These are phyloP conservation scores for Odobenus rosmarus DNA, from an alignment of 2,113 vertebrate species.

Conservation along the genomic window DNA sequence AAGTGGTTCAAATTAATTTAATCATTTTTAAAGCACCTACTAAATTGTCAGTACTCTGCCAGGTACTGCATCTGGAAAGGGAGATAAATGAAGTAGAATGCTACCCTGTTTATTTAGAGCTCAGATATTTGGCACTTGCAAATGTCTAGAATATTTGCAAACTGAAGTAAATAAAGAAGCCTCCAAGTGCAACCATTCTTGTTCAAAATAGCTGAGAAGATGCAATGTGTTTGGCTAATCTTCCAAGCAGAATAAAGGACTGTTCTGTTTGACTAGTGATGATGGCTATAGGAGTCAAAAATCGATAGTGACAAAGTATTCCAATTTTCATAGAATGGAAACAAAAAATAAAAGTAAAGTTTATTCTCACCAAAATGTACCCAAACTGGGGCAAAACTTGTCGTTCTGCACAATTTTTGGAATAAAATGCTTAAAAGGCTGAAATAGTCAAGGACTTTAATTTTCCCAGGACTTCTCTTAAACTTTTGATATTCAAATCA, in stretches of 20 bases:
- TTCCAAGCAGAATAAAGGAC: constrained; percentile 42
- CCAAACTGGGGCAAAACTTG: not conserved
- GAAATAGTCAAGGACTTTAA: constrained; percentile 15
- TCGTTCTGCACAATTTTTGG: not conserved
- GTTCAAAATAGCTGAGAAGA: constrained; percentile 26
- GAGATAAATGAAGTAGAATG: constrained; percentile 37
- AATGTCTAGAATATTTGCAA: constrained; percentile 46
- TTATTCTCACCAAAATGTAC: not conserved
- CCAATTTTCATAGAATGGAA: constrained; percentile 41
- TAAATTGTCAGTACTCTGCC: constrained; percentile 38
- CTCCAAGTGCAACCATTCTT: constrained; percentile 37
- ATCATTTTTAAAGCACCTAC: not conserved
- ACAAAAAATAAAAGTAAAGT: not conserved
- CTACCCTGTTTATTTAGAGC: constrained; percentile 18
- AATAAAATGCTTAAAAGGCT: constrained; percentile 10
- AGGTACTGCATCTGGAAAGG: constrained; percentile 23
- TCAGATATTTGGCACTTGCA: constrained; percentile 14
- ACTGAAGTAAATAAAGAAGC: constrained; percentile 48
- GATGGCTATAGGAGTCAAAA: not conserved
- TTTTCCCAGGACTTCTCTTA: constrained; percentile 12
- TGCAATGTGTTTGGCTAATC: constrained; percentile 37
- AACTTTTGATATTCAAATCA: not conserved
- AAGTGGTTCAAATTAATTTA: not conserved
- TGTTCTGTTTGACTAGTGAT: constrained; percentile 32
- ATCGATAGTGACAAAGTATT: not conserved